Evolutionary conservation across 2,888 invertebrate genomes (phyloP), one percentile per base, ranked within the genome.

Genomic region (Drosophila sordidapex): DNA sequence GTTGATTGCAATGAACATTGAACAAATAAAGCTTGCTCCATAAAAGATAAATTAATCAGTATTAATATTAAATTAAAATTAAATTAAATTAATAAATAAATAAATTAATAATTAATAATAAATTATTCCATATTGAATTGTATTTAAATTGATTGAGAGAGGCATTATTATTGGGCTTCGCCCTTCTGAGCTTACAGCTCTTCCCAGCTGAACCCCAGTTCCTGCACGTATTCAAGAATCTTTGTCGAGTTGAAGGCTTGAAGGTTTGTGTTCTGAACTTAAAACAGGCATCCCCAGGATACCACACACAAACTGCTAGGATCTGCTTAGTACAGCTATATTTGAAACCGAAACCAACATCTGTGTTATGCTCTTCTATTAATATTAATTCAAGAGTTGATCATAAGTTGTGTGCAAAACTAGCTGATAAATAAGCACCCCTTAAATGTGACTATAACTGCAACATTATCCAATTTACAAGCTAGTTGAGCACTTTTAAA

Each of bases 401-500:
- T 1, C 29, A 15, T 31, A 51, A 51, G 13, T n/a, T 29, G 29
- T 31, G 18, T n/a, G n/a, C n/a, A 29, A 0, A 40, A 31, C 31
- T 15, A 31, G 8, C 4, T 29, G n/a, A n/a, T 35, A 10, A 29
- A 29, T 36, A 7, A 25, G 27, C 74, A 76, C 78, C 74, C 77
- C 60, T 72, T 76, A 27, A 6, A 25, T 21, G 7, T 31, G 5
- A n/a, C 36, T 10, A 46, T 25, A 59, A 49, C 46, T 58, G 53
- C 11, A 56, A 69, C 70, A 82, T 83, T 77, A 82, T 68, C 74
- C 83, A 79, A 83, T 87, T 83, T 83, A 79, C 79, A 78, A 72
- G 79, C 61, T 65, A 68, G 61, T 70, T 78, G 61, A 46, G 72
- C 66, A 63, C 65, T 76, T 72, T 79, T 72, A 72, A 79, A 33